Conservation (phyloP, 1,140 invertebrate genomes). For the Lucilia sericata region DNA sequence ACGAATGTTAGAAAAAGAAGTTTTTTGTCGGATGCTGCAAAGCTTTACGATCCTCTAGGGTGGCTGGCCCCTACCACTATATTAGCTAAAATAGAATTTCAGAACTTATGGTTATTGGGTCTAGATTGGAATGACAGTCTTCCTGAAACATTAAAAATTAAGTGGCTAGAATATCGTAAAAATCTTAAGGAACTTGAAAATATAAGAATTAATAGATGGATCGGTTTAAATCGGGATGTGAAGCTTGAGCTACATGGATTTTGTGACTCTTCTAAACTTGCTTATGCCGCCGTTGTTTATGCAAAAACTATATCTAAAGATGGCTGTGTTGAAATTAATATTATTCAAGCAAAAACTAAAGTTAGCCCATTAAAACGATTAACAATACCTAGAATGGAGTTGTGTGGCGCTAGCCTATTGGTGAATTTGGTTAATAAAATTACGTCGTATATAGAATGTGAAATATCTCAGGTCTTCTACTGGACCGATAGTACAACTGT, state of each 20-base stretch:
- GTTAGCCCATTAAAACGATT: constrained; percentile 30
- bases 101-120: constrained; percentile 49
- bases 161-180: background rate
- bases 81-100: constrained; percentile 65
- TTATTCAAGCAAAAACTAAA: constrained; percentile 37
- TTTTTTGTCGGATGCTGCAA: constrained; percentile 56
- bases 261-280: constrained; percentile 22
- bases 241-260: constrained; percentile 21
- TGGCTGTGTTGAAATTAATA: background rate
- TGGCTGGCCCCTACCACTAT: constrained; percentile 63
- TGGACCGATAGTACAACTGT: constrained; percentile 22
- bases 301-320: background rate
- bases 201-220: background rate
- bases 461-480: background rate
- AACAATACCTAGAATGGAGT: constrained; percentile 27
- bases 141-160: background rate
- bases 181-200: constrained; percentile 13
- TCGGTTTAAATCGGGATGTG: background rate
- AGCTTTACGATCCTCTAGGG: constrained; percentile 64
- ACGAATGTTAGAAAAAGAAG: constrained; percentile 52
- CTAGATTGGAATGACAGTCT: constrained; percentile 39
- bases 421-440: background rate
- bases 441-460: background rate
- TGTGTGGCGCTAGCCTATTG: constrained; percentile 33
- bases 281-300: constrained; percentile 32